These are phyloP conservation scores for Zenarchopterus dispar DNA, from an alignment of 2,797 vertebrate species.

Conservation along the genomic window DNA sequence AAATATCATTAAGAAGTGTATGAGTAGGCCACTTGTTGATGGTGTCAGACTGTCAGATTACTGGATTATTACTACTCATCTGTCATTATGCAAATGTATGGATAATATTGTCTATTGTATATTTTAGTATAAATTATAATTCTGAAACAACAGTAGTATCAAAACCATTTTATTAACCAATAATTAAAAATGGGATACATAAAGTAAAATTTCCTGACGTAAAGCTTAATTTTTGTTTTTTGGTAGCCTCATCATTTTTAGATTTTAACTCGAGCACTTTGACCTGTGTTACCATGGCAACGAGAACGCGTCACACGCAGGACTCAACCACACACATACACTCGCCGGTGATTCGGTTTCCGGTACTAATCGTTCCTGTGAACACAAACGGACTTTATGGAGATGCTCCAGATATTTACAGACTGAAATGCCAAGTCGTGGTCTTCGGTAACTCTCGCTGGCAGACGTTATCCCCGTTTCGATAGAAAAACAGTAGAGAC, in stretches of 20 bases:
- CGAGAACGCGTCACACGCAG: slow-evolving; percentile 73
- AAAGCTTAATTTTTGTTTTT: no score
- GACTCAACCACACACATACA: slow-evolving; percentile 69
- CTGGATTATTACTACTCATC: no score
- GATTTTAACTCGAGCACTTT: slow-evolving; percentile 16
- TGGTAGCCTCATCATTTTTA: neutral
- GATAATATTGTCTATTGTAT: neutral
- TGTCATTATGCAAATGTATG: neutral
- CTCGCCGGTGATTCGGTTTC: slow-evolving; percentile 20
- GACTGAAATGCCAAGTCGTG: neutral
- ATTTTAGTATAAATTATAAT: neutral
- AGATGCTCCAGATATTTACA: neutral
- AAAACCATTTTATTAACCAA: neutral
- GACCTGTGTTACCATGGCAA: slow-evolving; percentile 73
- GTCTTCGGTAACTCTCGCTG: neutral
- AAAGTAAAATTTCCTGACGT: neutral
- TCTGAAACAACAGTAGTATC: neutral
- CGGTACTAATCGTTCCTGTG: slow-evolving; percentile 15
- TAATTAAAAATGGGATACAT: neutral
- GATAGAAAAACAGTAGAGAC: neutral
- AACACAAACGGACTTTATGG: neutral
- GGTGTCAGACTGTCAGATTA: no score
- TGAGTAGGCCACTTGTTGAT: no score
- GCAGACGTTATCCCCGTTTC: neutral
- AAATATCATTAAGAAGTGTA: no score